Percentiles rank a stretch among this genome's conserved stretches.
Conservation (phyloP, 2,113 vertebrate species). For the Entomyzon cyanotis region DNA sequence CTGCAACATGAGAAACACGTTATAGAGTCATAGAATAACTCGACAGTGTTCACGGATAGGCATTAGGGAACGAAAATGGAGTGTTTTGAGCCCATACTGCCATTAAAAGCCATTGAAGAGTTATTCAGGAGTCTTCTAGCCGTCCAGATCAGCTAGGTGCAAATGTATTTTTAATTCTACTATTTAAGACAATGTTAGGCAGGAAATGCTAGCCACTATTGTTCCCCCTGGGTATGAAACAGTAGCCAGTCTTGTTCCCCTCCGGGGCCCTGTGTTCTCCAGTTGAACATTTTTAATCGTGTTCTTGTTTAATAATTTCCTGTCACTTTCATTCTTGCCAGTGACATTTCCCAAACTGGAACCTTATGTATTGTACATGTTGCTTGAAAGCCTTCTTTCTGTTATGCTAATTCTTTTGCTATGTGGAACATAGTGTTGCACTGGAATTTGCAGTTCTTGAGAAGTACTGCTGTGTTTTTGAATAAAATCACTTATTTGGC, state of each 20-base stretch:
- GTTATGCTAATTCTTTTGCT: accelerated
- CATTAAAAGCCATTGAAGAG: not conserved
- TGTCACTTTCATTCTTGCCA: not conserved
- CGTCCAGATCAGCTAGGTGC: accelerated
- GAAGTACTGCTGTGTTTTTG: not conserved
- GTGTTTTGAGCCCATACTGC: not conserved
- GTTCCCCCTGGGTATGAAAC: not conserved
- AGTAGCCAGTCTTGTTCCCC: not conserved
- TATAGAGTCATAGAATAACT: not conserved
- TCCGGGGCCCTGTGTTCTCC: not conserved
- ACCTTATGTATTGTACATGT: accelerated
- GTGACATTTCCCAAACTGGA: not conserved
- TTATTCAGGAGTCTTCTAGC: not conserved
- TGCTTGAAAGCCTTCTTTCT: not conserved
- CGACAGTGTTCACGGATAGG: accelerated
- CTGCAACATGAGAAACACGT: accelerated
- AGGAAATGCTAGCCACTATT: accelerated
- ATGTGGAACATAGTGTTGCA: not conserved
- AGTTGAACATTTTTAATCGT: not conserved
- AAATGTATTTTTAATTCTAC: not conserved
- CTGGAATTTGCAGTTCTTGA: not conserved
- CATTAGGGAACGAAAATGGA: not conserved
- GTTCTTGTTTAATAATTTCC: accelerated
- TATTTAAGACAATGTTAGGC: accelerated
- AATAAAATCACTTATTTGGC: not conserved